Evolutionary conservation across 2,113 vertebrate species (phyloP), one percentile per base, ranked within the genome.

Genomic region (Pogona vitticeps): DNA sequence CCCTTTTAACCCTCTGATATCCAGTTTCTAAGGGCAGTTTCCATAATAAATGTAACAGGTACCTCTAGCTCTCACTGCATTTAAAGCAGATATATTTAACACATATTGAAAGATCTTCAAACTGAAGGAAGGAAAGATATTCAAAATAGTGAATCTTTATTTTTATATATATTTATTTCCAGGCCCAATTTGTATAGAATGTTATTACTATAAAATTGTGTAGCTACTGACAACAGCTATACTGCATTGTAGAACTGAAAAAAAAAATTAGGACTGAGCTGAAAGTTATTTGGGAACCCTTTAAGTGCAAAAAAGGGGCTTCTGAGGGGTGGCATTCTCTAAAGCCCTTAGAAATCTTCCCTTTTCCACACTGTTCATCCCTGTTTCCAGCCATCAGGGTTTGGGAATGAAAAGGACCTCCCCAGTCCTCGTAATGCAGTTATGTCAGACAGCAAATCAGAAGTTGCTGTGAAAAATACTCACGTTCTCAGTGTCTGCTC

Each of bases 121-220:
- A 90, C 76, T 86, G n/a, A 52, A 28, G 82, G 86, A 73, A 82
- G 21, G 81, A 87, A 85, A 88, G 20, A 0, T 82, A 89, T 4
- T 68, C 92, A 89, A 91, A 92, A 94, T 23, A 59, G 89, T 79
- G n/a, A 67, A 89, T 65, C 89, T 88, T 90, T 56, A 67, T 36
- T 85, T 80, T 85, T 93, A 91, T 85, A 93, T 79, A 90, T 94
- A 94, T 94, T 89, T 15, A 94, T 94, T 96, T 95, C 92, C 94
- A 93, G 15, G 13, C 63, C 26, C 46, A 15, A 86, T 93, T 95
- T 95, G 93, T 93, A 52, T 52, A 96, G 94, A 96, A 94, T 93
- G 95, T 90, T 91, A 92, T 96, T 94, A 95, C 90, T 94, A 83
- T 95, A 94, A 96, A 94, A 95, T 88, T 92, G 82, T 84, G 81